Percentiles rank a stretch among this genome's conserved stretches.
Evolutionary conservation across 1,140 invertebrate species (phyloP).

Genomic region (Trachymyrmex cornetzi): DNA sequence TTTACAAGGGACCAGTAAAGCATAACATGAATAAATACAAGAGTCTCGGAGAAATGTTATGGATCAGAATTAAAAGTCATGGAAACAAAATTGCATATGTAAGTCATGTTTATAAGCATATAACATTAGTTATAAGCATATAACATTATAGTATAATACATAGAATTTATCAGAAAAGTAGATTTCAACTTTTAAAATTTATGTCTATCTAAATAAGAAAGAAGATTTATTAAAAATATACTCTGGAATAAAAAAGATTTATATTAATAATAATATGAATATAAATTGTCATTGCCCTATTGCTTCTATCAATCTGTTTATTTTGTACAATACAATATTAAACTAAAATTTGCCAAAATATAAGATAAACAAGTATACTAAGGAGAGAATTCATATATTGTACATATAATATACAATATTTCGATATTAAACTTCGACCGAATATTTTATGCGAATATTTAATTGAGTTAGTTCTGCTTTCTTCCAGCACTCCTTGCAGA

Average conservation of each 20-base stretch:
- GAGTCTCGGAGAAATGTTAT: slow-evolving; percentile 50
- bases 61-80: slow-evolving; percentile 33
- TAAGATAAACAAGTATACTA: too few relatives aligned
- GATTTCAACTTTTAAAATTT: background rate
- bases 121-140: background rate
- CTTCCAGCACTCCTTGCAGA: too few relatives aligned
- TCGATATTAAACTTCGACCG: too few relatives aligned
- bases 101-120: background rate
- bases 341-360: too few relatives aligned
- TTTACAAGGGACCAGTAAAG: slow-evolving; percentile 15
- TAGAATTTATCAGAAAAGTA: background rate
- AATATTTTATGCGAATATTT: too few relatives aligned
- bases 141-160: background rate
- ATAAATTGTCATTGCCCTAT: too few relatives aligned
- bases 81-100: slow-evolving; percentile 59
- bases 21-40: background rate
- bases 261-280: background rate
- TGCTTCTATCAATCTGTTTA: too few relatives aligned
- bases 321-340: too few relatives aligned
- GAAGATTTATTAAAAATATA: background rate
- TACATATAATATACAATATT: too few relatives aligned
- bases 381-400: too few relatives aligned
- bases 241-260: background rate
- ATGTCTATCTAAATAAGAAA: background rate
- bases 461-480: too few relatives aligned